These are phyloP conservation scores for Cisticola juncidis DNA, from an alignment of 2,113 vertebrate species.

Conservation along the genomic window DNA sequence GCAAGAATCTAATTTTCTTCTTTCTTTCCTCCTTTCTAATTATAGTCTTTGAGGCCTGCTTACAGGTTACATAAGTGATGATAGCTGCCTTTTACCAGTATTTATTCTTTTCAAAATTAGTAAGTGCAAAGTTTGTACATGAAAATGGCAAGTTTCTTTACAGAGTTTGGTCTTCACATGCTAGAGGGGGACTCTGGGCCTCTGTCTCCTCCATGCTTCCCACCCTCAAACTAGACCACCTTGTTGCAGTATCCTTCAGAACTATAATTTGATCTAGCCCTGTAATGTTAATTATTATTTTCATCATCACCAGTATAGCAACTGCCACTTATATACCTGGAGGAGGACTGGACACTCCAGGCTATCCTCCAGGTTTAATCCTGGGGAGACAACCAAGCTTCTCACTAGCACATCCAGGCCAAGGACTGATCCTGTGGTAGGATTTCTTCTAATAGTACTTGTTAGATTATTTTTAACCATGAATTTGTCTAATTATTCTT, in stretches of 20 bases:
- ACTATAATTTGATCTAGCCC: not conserved
- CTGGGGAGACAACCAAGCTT: not conserved
- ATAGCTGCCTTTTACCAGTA: not conserved
- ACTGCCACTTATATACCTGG: not conserved
- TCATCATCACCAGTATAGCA: not conserved
- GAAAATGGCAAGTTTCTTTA: not conserved
- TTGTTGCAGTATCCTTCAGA: not conserved
- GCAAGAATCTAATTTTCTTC: not conserved
- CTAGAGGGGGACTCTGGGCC: not conserved
- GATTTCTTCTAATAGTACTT: not conserved
- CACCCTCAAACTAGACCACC: not conserved
- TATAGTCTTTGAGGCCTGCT: not conserved
- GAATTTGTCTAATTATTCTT: conserved; percentile 9
- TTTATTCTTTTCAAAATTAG: not conserved
- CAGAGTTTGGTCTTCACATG: not conserved
- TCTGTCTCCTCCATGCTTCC: not conserved
- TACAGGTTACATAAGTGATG: not conserved
- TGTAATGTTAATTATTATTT: conserved; percentile 29
- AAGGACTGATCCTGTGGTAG: not conserved
- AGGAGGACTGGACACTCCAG: not conserved
- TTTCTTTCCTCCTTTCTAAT: not conserved
- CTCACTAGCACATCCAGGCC: not conserved
- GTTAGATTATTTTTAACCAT: not conserved
- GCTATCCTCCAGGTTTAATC: not conserved
- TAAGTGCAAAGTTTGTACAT: not conserved